Base-by-base conservation (phyloP, 2,888 invertebrate species). In the Drosophila monieri region DNA sequence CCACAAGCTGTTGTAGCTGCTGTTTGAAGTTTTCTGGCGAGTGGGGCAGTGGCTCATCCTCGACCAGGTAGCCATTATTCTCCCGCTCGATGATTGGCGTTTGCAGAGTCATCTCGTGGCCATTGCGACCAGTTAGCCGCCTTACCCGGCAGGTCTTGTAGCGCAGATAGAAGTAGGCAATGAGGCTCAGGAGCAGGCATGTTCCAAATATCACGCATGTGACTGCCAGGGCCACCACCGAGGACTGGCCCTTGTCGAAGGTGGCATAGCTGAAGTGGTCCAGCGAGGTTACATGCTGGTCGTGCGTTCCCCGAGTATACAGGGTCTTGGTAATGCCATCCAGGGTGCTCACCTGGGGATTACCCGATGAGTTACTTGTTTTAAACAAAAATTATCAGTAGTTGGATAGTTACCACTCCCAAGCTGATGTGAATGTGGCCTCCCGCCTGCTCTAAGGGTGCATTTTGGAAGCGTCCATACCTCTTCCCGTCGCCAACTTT, bases 21-120 rank as follows among this genome's bases (percentile, higher is more conserved):
- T 95, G 94, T 88, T 95, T 96, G 47, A 97, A 92, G 32, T 74
- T 90, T 21, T 89, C 90, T 27, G 77, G 69, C 74, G 94, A 95
- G 54, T 95, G 94, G 85, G 96, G 96, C 86, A 95, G 96, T 84
- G 95, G 94, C 85, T 95, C 95, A 39, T 95, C 95, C 80, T 96
- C 96, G 18, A 94, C 94, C 18, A 96, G 93, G 78, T 95, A 96
- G 0, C 95, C 96, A 78, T 95, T 94, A 88, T 96, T 96, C 90
- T 96, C 96, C 89, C 93, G 75, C 92, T 96, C 96, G 69, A 95
- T 93, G 85, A 96, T 94, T 0, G 96, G 95, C 62, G 96, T 96
- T 87, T 96, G 96, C 21, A 96, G 90, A 0, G 96, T 95, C 92
- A 95, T 91, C 88, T 95, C 95, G 79, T 95, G 95, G 41, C 93